Base-by-base conservation (phyloP, 2,888 invertebrate species). In the Scaeva pyrastri region DNA sequence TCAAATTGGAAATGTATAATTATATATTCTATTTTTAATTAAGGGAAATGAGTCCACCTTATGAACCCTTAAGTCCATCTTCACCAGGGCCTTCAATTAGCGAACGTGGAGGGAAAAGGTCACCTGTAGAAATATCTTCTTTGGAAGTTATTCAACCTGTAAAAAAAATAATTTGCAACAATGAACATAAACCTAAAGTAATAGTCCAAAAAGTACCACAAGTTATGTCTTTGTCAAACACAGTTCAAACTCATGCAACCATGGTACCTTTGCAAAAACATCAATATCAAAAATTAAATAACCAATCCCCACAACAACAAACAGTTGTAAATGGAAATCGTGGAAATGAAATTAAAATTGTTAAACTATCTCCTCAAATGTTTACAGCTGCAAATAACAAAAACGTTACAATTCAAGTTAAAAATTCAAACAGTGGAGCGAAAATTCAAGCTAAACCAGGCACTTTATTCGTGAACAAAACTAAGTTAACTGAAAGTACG, bases 1-100 rank as follows among this genome's bases (percentile, higher is more conserved):
- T 21, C 3, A 2, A 1, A 4, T 39, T 58, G 0, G 1, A 14
- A 39, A 14, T 39, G 16, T 11, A 21, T 12, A 36, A 11, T 56
- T 14, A 36, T 39, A 14, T 1, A 16, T 56, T 31, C 11, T 26
- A 7, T 14, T 26, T 2, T 26, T 14, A 64, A 48, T 60, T 71
- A 23, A 90, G 90, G 14, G 89, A 89, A 73, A 88, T 88, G 75
- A 89, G 88, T 70, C 89, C 89, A 41, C 88, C 88, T 23, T 89
- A 88, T 87, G 89, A 89, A 73, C 87, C 89, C 12, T 66, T 88
- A 31, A 89, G 88, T 78, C 89, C 89, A 45, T 62, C 88, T 11
- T 77, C 89, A 14, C 88, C 88, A 0, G 88, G 85, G 8, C 87
- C 88, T n/a, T 88, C 88, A 26, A 82, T 84, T 16, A 88, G 88